Conservation (phyloP, 1,140 invertebrate genomes). For the Melipona quadrifasciata region DNA sequence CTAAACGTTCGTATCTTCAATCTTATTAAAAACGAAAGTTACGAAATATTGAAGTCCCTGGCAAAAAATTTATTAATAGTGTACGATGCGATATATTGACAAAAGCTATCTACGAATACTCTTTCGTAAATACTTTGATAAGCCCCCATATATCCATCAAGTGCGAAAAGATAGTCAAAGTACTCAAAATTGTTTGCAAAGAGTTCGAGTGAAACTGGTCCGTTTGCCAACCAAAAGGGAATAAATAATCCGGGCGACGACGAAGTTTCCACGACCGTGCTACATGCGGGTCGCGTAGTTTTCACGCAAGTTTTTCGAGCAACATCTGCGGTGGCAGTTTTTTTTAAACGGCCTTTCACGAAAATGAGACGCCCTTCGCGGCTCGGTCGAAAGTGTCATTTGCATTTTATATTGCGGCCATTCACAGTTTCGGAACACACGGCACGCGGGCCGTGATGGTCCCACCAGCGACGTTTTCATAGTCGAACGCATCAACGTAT, state of each 20-base stretch:
- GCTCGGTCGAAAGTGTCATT: conserved; percentile 38
- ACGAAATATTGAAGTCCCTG: no score
- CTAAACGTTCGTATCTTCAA: no score
- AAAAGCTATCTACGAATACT: background rate
- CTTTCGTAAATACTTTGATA: background rate
- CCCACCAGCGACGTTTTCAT: conserved; percentile 5
- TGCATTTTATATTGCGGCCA: conserved; percentile 52
- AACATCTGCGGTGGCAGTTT: conserved; percentile 36
- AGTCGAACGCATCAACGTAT: conserved; percentile 15
- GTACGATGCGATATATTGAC: background rate
- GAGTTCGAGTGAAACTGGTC: background rate
- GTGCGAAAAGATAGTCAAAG: background rate
- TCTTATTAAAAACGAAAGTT: no score
- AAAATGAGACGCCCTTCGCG: background rate
- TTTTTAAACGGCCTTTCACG: conserved; percentile 26
- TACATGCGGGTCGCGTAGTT: conserved; percentile 19
- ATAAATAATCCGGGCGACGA: conserved; percentile 6
- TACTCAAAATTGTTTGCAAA: background rate
- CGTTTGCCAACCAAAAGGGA: background rate
- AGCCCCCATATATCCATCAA: background rate
- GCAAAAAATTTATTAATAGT: no score
- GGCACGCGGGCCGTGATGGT: background rate
- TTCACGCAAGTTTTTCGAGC: conserved; percentile 22
- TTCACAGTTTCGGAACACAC: conserved; percentile 26
- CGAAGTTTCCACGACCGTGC: background rate